Base-by-base conservation (phyloP, 2,797 vertebrate species). In the Urophycis tenuis region DNA sequence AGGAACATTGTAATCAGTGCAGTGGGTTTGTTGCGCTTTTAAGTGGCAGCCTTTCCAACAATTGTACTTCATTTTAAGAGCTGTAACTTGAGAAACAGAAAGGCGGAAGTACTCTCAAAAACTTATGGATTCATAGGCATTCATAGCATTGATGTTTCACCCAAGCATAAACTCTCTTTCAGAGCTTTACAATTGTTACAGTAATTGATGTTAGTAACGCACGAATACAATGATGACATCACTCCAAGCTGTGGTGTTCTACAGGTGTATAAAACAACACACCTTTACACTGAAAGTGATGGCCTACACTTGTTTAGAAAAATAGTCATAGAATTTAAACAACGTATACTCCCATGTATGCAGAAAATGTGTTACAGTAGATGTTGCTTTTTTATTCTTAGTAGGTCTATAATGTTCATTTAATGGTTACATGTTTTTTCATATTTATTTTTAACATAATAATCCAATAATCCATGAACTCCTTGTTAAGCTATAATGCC, bases 1-100 rank as follows among this genome's bases (percentile, higher is more conserved):
- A 60, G 53, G 53, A 60, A 60, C 53, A n/a, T 22, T 60, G 22
- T 60, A n/a, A 60, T 60, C 60, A 67, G 60, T 67, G 60, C 60
- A 25, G 53, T 60, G 41, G 12, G 41, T 53, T 22, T 53, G n/a
- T 67, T 25, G 60, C n/a, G n/a, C 25, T 67, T 67, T 67, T 67
- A 67, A 29, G 29, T 67, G 60, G 60, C n/a, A 67, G 25, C n/a
- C n/a, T 67, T 67, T n/a, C 25, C 60, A 29, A 67, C 60, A 11
- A 67, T 29, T 67, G 53, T n/a, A 60, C 53, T 60, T 60, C 53
- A 60, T 60, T 60, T 60, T 60, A 60, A 60, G 22, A 60, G 25
- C 53, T 60, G 10, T 6, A 67, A 11, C 25, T 67, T 64, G 53
- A 25, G 25, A 25, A 67, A 67, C n/a, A 29, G 60, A 67, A 67